Base-by-base conservation (phyloP, 2,113 vertebrate genomes). In the Heterocephalus glaber region DNA sequence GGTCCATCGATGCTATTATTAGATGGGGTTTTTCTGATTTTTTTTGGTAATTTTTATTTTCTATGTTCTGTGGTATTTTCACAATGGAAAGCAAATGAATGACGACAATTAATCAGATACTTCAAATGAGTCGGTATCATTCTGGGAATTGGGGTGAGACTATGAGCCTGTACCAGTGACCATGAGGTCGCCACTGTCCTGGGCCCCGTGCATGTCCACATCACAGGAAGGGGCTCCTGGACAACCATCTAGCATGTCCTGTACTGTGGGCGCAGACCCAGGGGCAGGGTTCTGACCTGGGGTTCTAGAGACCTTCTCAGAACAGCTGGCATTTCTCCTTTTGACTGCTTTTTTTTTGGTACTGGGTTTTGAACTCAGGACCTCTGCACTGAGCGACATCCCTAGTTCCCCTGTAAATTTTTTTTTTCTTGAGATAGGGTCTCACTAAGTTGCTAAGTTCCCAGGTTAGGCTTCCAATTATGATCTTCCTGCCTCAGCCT, bases 201-300 rank as follows among this genome's bases (percentile, higher is more conserved):
- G 1, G 41, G 1, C 10, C 0, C 12, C 2, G 0, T 2, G 24
- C 20, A 10, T 0, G 7, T 14, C 2, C 2, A 28, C 1, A 7
- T 14, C 63, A 11, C 0, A 0, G 41, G 38, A 38, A 33, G 52
- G 16, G 41, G 14, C 17, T 24, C 30, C 47, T 20, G 47, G 60
- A 52, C 14, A 20, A 2, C 33, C 0, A 0, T 7, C n/a, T 0
- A 5, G 2, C 1, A 0, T 5, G 22, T 0, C 3, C 35, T 49
- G 7, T 2, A 28, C 24, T 17, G 6, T 4, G 20, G 20, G 33
- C 22, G 1, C 5, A 0, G 4, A n/a, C 8, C 4, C 44, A n/a
- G 24, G 41, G 49, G 41, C 3, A 3, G 16, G 24, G 13, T 3
- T 47, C 52, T 54, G 11, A 20, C 30, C n/a, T 16, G n/a, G 65